Evolutionary conservation across 2,797 vertebrate species (phyloP).

Genomic region (Phrynocephalus vlangalii): DNA sequence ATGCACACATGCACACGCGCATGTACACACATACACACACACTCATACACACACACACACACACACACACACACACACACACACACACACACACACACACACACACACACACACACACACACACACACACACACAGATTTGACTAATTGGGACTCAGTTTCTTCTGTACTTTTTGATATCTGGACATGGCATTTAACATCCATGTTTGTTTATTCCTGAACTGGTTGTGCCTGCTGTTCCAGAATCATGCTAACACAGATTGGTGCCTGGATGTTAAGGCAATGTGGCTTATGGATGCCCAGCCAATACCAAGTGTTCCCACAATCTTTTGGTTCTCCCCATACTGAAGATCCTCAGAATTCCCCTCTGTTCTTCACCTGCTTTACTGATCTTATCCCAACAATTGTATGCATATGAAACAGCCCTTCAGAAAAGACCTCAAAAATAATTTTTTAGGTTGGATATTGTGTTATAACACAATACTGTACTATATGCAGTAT

Average conservation of each 20-base stretch:
- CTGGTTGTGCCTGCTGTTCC: background rate
- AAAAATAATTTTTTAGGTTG: too few relatives aligned
- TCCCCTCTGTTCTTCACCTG: background rate
- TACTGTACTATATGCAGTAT: too few relatives aligned
- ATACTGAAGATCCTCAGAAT: background rate
- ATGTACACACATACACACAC: background rate
- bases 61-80: background rate
- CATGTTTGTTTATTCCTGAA: background rate
- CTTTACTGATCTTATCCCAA: background rate
- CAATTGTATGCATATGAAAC: background rate
- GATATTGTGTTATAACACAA: background rate
- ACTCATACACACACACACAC: background rate
- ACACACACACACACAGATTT: background rate
- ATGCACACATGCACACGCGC: too few relatives aligned
- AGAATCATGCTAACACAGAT: too few relatives aligned
- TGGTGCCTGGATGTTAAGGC: too few relatives aligned
- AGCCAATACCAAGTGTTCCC: background rate
- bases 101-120: too few relatives aligned
- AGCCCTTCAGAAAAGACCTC: background rate
- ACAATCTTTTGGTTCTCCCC: background rate
- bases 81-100: too few relatives aligned
- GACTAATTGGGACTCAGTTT: background rate
- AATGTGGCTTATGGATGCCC: background rate
- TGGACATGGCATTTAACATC: background rate
- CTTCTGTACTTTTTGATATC: background rate